A percentile compares a stretch with the other conserved stretches of the same genome.
These are phyloP conservation scores for Sebastes nivosus DNA, from an alignment of 2,797 vertebrate genomes.

Conservation along the genomic window DNA sequence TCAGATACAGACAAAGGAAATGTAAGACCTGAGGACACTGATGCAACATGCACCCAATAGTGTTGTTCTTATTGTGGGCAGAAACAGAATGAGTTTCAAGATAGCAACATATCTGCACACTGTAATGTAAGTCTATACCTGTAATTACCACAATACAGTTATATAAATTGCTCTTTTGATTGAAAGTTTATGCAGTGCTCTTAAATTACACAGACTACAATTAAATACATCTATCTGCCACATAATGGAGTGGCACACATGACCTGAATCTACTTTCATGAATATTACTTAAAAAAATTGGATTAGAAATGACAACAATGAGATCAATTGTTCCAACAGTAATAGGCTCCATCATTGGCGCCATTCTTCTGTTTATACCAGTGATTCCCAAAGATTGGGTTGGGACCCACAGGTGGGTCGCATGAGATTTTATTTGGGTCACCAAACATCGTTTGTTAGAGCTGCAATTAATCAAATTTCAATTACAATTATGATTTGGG, in stretches of 20 bases:
- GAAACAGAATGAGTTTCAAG: neutral
- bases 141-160: neutral
- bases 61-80: neutral
- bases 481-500: too few species aligned
- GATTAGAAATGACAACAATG: neutral
- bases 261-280: neutral
- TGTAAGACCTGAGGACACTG: neutral
- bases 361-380: neutral
- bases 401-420: too few species aligned
- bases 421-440: too few species aligned
- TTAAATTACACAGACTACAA: neutral
- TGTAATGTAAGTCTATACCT: too few species aligned
- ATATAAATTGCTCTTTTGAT: neutral
- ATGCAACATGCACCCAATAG: neutral
- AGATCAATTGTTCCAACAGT: neutral
- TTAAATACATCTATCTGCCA: neutral
- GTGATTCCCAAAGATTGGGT: too few species aligned
- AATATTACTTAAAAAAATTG: neutral
- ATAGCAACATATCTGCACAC: neutral
- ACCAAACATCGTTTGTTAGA: too few species aligned
- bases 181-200: neutral
- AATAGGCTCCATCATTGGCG: neutral
- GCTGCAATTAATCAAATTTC: too few species aligned
- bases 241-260: neutral
- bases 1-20: slow-evolving; percentile 5